Conservation (phyloP, 2,113 vertebrate species). For the Indicator indicator region DNA sequence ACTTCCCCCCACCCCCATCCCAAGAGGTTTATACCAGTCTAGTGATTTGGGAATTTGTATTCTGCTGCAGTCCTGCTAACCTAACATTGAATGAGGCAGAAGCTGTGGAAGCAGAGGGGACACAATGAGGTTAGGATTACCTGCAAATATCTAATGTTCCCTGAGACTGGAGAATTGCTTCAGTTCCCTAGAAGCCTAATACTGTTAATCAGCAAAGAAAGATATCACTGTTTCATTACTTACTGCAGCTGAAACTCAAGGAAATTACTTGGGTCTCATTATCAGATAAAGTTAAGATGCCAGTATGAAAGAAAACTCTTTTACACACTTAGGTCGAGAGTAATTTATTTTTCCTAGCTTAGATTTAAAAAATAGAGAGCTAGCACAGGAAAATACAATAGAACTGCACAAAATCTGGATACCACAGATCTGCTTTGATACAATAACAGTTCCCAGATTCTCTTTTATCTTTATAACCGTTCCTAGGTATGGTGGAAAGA, state of each 20-base stretch:
- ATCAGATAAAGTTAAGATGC: constrained; percentile 66
- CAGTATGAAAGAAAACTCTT: constrained; percentile 49
- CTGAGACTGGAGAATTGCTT: constrained; percentile 12
- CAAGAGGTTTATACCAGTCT: neutral
- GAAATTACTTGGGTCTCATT: constrained; percentile 57
- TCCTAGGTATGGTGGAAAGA: constrained; percentile 30
- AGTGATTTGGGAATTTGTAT: neutral
- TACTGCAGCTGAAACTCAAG: constrained; percentile 53
- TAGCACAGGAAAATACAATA: neutral
- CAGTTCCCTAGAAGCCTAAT: constrained; percentile 22
- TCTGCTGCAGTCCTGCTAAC: neutral
- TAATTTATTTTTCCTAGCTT: constrained; percentile 55
- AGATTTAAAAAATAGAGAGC: constrained; percentile 44
- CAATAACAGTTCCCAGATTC: neutral
- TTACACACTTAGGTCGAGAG: constrained; percentile 23
- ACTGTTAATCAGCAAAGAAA: constrained; percentile 34
- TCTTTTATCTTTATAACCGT: constrained; percentile 35
- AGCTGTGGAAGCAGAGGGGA: neutral
- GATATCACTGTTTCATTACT: constrained; percentile 60
- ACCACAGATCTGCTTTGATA: constrained; percentile 33
- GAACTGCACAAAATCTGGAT: neutral
- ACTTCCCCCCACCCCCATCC: neutral
- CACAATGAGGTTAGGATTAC: neutral
- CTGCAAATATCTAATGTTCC: neutral
- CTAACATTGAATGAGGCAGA: neutral